These are phyloP conservation scores for Blennius ocellaris DNA, from an alignment of 2,113 vertebrate genomes.

Conservation along the genomic window DNA sequence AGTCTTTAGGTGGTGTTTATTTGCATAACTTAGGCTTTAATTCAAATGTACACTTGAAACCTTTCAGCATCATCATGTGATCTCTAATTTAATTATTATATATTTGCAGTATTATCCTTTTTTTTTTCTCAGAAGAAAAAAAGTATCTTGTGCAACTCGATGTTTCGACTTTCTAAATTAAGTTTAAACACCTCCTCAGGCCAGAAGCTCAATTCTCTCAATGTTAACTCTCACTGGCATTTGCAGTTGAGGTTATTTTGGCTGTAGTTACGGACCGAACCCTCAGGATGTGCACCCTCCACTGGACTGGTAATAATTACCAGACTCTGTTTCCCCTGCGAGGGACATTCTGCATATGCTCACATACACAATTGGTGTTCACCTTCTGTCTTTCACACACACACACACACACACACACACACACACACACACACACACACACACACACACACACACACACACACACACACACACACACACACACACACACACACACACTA, in stretches of 20 bases:
- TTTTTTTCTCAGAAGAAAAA: constrained; percentile 35
- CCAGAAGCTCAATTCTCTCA: constrained; percentile 52
- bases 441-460: constrained; percentile 7
- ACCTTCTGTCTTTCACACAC: constrained; percentile 3
- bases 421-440: constrained; percentile 7
- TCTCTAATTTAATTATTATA: background rate
- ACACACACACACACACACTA: constrained; percentile 1
- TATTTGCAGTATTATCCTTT: background rate
- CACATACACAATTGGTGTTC: constrained; percentile 9
- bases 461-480: constrained; percentile 19
- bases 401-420: constrained; percentile 5
- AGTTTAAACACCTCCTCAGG: constrained; percentile 46
- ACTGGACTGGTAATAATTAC: constrained; percentile 57
- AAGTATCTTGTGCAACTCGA: constrained; percentile 21
- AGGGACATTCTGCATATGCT: constrained; percentile 33
- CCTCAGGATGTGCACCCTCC: constrained; percentile 49
- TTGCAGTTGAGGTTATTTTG: constrained; percentile 55
- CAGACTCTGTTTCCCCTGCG: constrained; percentile 61
- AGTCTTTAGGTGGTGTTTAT: background rate
- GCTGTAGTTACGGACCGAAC: constrained; percentile 43
- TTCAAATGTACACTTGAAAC: background rate
- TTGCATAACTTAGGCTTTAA: background rate
- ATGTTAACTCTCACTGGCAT: constrained; percentile 39
- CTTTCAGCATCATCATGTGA: background rate
- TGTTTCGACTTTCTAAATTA: constrained; percentile 43